Conservation (phyloP, 2,888 invertebrate genomes). For the Lamproptera curius region DNA sequence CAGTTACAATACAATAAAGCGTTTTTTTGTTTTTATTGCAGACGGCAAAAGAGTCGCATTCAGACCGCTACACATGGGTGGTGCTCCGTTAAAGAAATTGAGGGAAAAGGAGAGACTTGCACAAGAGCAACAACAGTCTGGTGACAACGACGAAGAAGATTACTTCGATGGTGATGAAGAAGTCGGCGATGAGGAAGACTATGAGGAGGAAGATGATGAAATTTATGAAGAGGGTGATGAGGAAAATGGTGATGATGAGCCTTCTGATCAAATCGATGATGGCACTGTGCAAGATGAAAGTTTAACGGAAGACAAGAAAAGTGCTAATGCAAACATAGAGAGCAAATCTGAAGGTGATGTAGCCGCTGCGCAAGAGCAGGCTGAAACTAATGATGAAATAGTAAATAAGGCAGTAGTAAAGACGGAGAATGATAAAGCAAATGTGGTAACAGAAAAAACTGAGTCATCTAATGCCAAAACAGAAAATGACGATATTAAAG, state of each 20-base stretch:
- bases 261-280: not conserved
- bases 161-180: slow-evolving; percentile 3
- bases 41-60: slow-evolving; percentile 23
- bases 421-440: no score
- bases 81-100: slow-evolving; percentile 16
- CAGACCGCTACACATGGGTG: slow-evolving; percentile 26
- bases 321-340: not conserved
- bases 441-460: no score
- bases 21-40: not conserved
- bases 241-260: not conserved
- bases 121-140: no score
- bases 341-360: not conserved
- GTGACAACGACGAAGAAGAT: not conserved
- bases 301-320: not conserved
- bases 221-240: not conserved
- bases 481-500: no score
- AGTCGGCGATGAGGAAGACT: slow-evolving; percentile 6
- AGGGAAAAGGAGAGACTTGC: not conserved
- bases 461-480: no score
- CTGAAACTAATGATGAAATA: not conserved
- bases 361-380: not conserved
- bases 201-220: not conserved
- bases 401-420: no score
- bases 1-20: no score
- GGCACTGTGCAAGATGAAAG: not conserved